These are phyloP conservation scores for Prunella himalayana DNA, from an alignment of 2,113 vertebrate genomes.

Conservation along the genomic window DNA sequence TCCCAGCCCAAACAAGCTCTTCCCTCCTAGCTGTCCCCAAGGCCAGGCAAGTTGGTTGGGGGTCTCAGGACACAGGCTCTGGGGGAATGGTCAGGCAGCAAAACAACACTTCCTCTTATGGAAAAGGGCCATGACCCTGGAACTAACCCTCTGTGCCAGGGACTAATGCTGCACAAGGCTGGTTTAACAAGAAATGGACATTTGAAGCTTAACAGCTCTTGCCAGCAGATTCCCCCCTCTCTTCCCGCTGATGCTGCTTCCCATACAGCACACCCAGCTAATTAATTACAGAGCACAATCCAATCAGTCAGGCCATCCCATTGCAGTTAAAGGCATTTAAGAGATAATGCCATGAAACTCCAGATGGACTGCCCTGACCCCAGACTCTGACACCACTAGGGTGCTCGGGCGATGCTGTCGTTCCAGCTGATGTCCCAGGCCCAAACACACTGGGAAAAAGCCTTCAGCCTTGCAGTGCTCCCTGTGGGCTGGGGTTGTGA, in stretches of 20 bases:
- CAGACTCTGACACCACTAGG: not conserved
- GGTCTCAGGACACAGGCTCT: not conserved
- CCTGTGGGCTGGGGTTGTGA: not conserved
- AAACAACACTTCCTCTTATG: not conserved
- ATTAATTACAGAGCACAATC: conserved; percentile 40
- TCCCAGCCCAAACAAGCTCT: not conserved
- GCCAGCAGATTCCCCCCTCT: not conserved
- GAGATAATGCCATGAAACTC: conserved; percentile 36
- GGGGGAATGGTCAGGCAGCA: not conserved
- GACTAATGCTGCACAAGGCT: not conserved
- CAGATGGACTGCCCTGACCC: conserved; percentile 18
- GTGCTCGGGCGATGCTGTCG: accelerated
- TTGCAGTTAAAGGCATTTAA: conserved; percentile 28
- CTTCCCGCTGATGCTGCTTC: not conserved
- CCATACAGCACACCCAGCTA: not conserved
- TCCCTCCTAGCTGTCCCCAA: accelerated
- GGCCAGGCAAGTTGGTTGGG: not conserved
- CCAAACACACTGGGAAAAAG: accelerated
- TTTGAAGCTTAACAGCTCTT: not conserved
- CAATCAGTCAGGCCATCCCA: conserved; percentile 42
- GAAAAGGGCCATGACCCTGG: not conserved
- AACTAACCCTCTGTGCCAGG: not conserved
- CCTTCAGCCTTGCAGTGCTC: not conserved
- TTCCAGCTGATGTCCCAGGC: not conserved
- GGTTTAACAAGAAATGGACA: not conserved